Conservation (phyloP, 2,113 vertebrate species). For the Romanogobio albipinnatus region DNA sequence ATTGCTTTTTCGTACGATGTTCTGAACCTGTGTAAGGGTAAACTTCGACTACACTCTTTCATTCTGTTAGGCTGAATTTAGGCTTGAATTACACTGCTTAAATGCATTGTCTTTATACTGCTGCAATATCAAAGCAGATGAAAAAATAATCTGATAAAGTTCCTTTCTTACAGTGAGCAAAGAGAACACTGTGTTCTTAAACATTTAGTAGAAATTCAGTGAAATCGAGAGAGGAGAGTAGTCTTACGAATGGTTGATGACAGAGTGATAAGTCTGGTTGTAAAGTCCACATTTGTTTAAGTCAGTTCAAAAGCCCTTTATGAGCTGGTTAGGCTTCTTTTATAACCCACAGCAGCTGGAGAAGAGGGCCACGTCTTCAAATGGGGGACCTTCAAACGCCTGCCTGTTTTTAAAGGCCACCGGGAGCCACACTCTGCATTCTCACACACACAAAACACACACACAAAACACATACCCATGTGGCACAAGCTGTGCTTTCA, state of each 20-base stretch:
- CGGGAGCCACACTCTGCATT: slow-evolving; percentile 17
- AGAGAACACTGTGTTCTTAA: slow-evolving; percentile 8
- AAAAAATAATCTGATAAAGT: slow-evolving; percentile 1
- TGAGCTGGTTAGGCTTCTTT: slow-evolving; percentile 52
- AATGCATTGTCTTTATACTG: neutral
- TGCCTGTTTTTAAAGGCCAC: slow-evolving; percentile 51
- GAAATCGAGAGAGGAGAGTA: neutral
- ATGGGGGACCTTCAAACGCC: slow-evolving; percentile 36
- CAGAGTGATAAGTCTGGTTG: slow-evolving; percentile 39
- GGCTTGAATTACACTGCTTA: neutral
- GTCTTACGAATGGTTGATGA: slow-evolving; percentile 6
- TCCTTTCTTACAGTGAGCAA: neutral
- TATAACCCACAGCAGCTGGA: slow-evolving; percentile 43
- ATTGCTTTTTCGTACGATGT: neutral
- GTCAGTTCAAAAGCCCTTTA: slow-evolving; percentile 49
- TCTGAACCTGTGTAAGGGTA: slow-evolving; percentile 11
- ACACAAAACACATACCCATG: slow-evolving; percentile 42
- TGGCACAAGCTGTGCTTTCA: slow-evolving; percentile 67
- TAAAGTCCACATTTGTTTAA: slow-evolving; percentile 53
- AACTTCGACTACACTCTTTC: slow-evolving; percentile 7
- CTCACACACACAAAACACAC: slow-evolving; percentile 33
- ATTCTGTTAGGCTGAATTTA: neutral
- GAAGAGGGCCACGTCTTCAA: slow-evolving; percentile 41
- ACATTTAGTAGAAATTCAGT: neutral
- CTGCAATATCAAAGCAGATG: neutral